Percentiles rank a stretch among this genome's conserved stretches.
Evolutionary conservation across 1,140 invertebrate species (phyloP).

Genomic region (Helicorthomorpha holstii): DNA sequence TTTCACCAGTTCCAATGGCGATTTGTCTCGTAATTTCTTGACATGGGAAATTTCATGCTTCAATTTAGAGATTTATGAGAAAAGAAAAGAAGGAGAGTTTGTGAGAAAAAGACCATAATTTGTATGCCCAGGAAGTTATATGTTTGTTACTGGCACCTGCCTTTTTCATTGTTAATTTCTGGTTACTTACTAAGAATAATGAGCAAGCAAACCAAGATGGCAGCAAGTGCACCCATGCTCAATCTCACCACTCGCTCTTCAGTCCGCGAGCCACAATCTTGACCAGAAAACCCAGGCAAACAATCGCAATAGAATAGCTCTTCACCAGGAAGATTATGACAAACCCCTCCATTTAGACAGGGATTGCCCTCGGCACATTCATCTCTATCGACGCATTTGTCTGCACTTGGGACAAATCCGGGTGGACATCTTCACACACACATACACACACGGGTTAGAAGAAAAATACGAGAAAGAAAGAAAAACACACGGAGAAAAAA

Average conservation of each 20-base stretch:
- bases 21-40: too few species aligned
- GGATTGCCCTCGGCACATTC: slow-evolving; percentile 73
- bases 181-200: slow-evolving; percentile 73
- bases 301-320: slow-evolving; percentile 33
- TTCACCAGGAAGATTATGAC: slow-evolving; percentile 39
- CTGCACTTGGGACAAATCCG: slow-evolving; percentile 68
- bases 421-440: slow-evolving; percentile 76
- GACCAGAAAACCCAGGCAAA: slow-evolving; percentile 77
- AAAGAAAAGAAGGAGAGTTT: neutral
- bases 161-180: neutral
- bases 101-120: neutral
- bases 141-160: neutral
- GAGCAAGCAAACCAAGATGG: slow-evolving; percentile 81
- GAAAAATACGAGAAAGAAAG: slow-evolving; percentile 10
- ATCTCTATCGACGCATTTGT: slow-evolving; percentile 82
- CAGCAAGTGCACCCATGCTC: slow-evolving; percentile 80
- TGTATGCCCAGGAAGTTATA: neutral
- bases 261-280: slow-evolving; percentile 80
- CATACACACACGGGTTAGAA: slow-evolving; percentile 8
- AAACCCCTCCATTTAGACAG: slow-evolving; percentile 51
- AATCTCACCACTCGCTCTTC: slow-evolving; percentile 81
- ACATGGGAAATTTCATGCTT: too few species aligned
- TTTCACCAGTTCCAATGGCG: too few species aligned
- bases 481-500: slow-evolving; percentile 9
- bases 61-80: neutral